phyloP scores from a whole-genome alignment of 2,888 invertebrate genomes.

The Pseudococcus jackbeardsleyi region DNA sequence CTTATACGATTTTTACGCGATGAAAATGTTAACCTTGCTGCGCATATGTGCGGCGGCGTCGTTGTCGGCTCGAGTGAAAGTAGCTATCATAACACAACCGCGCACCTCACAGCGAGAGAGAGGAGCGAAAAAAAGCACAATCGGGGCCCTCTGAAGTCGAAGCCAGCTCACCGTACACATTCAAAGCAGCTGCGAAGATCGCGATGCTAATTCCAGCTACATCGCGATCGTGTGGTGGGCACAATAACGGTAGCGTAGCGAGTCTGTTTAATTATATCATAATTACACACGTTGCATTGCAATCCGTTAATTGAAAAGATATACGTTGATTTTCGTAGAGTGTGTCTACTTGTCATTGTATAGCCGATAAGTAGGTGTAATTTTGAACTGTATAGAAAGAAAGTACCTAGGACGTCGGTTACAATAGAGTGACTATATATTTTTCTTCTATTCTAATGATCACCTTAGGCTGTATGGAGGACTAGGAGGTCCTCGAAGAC shows the following conservation, averaged over 20 bases:
- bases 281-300: constrained; percentile 51
- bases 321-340: constrained; percentile 32
- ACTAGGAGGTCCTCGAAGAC: constrained; percentile 16
- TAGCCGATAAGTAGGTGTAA: constrained; percentile 33
- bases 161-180: not conserved
- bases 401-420: not conserved
- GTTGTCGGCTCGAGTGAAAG: constrained; percentile 42
- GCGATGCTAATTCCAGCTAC: constrained; percentile 24
- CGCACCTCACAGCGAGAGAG: not conserved
- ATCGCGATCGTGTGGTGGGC: not conserved
- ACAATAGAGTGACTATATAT: not conserved
- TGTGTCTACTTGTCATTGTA: constrained; percentile 30
- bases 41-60: constrained; percentile 19
- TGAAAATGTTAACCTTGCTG: constrained; percentile 51
- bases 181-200: constrained; percentile 30
- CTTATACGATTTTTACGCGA: constrained; percentile 40
- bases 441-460: constrained; percentile 6
- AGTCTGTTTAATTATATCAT: constrained; percentile 59
- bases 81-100: constrained; percentile 27
- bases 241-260: constrained; percentile 55
- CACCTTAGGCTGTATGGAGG: not conserved
- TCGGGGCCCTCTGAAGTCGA: not conserved
- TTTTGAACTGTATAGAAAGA: not conserved
- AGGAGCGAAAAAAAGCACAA: constrained; percentile 12
- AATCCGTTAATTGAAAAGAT: constrained; percentile 54